phyloP scores from a whole-genome alignment of 2,113 vertebrate species.

The Pollimyrus isidori region DNA sequence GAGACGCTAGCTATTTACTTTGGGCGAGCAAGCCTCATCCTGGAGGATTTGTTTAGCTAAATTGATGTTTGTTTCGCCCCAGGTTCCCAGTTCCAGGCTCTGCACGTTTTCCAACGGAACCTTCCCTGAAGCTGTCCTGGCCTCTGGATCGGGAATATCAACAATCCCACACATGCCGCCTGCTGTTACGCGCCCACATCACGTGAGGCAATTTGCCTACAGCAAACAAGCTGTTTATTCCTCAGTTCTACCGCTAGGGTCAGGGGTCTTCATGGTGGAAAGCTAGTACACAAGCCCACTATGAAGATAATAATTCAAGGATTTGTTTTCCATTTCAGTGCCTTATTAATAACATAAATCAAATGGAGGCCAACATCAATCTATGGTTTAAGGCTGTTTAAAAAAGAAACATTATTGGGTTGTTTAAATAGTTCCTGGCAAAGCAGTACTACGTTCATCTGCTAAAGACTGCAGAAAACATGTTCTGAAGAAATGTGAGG shows the following conservation, averaged over 20 bases:
- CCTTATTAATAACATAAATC: slow-evolving; percentile 22
- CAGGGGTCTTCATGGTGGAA: neutral
- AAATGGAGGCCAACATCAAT: slow-evolving; percentile 15
- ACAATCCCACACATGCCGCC: slow-evolving; percentile 16
- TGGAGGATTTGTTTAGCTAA: slow-evolving; percentile 5
- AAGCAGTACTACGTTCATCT: neutral
- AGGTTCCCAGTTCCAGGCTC: neutral
- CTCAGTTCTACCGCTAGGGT: neutral
- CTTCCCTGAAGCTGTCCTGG: neutral
- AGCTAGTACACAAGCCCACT: neutral
- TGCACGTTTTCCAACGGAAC: neutral
- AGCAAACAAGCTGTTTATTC: neutral
- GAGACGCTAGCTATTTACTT: slow-evolving; percentile 1
- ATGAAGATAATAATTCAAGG: neutral
- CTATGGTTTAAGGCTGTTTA: neutral
- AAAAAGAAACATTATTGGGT: neutral
- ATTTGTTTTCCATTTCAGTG: neutral
- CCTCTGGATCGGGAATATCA: slow-evolving; percentile 1
- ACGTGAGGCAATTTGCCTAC: neutral
- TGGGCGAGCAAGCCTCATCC: neutral
- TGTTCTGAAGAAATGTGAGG: neutral
- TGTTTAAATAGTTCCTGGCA: neutral
- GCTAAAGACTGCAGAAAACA: neutral
- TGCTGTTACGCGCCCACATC: neutral
- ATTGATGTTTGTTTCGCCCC: slow-evolving; percentile 16